These are phyloP conservation scores for Centropristis striata DNA, from an alignment of 2,113 vertebrate species.

Conservation along the genomic window DNA sequence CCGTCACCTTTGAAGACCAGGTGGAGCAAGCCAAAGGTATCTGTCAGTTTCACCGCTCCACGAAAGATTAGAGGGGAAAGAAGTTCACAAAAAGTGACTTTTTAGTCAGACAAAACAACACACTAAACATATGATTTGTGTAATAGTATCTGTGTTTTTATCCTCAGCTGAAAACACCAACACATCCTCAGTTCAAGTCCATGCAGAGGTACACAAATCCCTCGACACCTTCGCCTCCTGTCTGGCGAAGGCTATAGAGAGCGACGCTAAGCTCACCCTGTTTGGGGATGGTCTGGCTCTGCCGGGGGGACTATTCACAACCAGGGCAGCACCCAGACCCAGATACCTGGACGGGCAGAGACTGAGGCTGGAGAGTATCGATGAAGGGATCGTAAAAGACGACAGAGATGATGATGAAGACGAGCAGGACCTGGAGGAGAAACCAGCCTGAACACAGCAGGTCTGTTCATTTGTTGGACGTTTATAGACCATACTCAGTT, in stretches of 20 bases:
- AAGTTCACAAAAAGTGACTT: neutral
- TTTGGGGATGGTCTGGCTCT: slow-evolving; percentile 90
- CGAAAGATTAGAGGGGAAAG: slow-evolving; percentile 13
- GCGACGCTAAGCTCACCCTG: slow-evolving; percentile 93
- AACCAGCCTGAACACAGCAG: slow-evolving; percentile 47
- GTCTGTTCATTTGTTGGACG: neutral
- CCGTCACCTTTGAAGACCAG: slow-evolving; percentile 97
- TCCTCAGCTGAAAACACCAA: slow-evolving; percentile 75
- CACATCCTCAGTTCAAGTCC: slow-evolving; percentile 86
- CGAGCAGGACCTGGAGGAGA: slow-evolving; percentile 61
- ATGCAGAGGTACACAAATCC: slow-evolving; percentile 91
- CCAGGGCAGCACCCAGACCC: slow-evolving; percentile 76
- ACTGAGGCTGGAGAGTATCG: slow-evolving; percentile 94
- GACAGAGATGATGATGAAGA: slow-evolving; percentile 75
- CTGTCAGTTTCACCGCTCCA: neutral
- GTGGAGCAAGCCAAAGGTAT: slow-evolving; percentile 92
- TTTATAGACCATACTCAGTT: neutral
- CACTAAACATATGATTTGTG: neutral
- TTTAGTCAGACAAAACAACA: neutral
- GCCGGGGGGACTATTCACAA: slow-evolving; percentile 79
- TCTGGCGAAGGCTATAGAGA: slow-evolving; percentile 94
- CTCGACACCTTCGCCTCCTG: slow-evolving; percentile 93
- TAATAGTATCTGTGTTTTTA: neutral
- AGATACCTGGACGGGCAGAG: slow-evolving; percentile 89
- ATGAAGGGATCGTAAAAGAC: slow-evolving; percentile 92